Evolutionary conservation across 2,888 invertebrate species (phyloP), one percentile per base, ranked within the genome.

Genomic region (Drosophila differens): DNA sequence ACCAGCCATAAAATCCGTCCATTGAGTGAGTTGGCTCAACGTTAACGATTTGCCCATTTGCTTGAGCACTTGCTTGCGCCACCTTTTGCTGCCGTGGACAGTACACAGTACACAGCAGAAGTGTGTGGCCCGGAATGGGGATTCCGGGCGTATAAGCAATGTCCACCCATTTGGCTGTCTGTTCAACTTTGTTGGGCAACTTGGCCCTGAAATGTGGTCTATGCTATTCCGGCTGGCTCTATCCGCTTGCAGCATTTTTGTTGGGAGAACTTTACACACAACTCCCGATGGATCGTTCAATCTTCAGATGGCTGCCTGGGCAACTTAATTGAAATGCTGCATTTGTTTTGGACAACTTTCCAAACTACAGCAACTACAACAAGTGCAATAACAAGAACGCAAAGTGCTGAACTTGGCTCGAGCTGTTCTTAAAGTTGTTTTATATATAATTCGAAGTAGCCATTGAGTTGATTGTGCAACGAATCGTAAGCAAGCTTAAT

Each of bases 1-100:
- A 33, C 70, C 73, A 59, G 54, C 59, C 66, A 77, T 76, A 83
- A 87, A 85, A 81, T 83, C 74, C 64, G 49, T 25, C 57, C 37
- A 77, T 69, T 72, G 71, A 73, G 76, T 70, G 79, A 72, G 83
- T 74, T 82, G 77, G 73, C 85, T 72, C 78, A 62, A 72, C 54
- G 88, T 82, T 85, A 85, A 85, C 84, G 89, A 88, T 85, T 85
- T 79, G 79, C 66, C 81, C 89, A 83, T 88, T 85, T 83, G 76
- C 79, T 73, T 72, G 71, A 88, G 89, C 86, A 88, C 86, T 88
- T 85, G 68, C 39, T 60, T 70, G 73, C 62, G 73, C 81, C 86
- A 85, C 88, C 85, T 87, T 70, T 69, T 63, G 47, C 51, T 10
- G 30, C 32, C 32, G 58, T 30, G 58, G 30, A 41, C 47, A 47